Evolutionary conservation across 2,888 invertebrate genomes (phyloP).

Genomic region (Tipula vernalis): DNA sequence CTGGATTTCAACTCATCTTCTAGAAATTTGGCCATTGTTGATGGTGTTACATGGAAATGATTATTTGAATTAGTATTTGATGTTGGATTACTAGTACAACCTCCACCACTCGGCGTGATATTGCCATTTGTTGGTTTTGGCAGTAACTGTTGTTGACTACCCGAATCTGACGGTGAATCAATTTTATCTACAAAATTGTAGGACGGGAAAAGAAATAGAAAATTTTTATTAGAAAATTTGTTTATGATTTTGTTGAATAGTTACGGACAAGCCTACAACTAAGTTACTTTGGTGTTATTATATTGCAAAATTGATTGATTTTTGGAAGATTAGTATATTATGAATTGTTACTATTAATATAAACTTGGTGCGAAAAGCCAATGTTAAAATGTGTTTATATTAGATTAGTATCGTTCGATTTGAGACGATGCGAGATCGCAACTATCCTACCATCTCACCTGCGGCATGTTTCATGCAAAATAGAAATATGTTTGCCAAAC

Average conservation of each 20-base stretch:
- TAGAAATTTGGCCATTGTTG: conserved; percentile 82
- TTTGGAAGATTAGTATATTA: background rate
- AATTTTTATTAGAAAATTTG: background rate
- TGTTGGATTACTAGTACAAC: conserved; percentile 10
- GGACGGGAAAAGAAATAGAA: background rate
- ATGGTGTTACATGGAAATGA: conserved; percentile 54
- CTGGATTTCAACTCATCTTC: conserved; percentile 74
- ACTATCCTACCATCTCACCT: background rate
- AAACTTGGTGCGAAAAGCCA: background rate
- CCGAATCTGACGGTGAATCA: background rate
- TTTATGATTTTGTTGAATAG: background rate
- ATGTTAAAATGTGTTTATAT: background rate
- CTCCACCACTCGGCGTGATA: background rate
- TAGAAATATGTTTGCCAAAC: background rate
- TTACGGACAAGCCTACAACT: background rate
- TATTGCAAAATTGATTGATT: background rate
- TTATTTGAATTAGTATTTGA: conserved; percentile 19
- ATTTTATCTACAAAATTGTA: background rate
- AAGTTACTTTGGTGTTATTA: background rate
- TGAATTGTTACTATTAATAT: background rate
- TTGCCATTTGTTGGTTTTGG: conserved; percentile 10
- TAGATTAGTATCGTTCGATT: background rate
- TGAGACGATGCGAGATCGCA: background rate
- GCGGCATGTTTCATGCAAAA: background rate
- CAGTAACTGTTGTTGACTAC: background rate